A percentile compares a stretch with the other conserved stretches of the same genome.
Evolutionary conservation across 2,888 invertebrate species (phyloP).

Genomic region (Drepana falcataria): DNA sequence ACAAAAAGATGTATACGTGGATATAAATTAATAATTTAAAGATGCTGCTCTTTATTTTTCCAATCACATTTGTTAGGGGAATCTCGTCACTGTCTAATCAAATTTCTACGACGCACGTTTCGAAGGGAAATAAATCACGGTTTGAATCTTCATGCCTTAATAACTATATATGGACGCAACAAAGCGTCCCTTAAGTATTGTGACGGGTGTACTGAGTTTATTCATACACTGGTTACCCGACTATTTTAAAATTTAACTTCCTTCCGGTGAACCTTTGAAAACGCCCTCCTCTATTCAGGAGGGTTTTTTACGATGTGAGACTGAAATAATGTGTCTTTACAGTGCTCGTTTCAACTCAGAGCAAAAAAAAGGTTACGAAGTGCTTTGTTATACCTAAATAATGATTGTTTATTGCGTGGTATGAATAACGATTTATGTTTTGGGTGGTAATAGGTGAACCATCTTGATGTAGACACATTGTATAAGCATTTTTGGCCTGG

Average conservation of each 20-base stretch:
- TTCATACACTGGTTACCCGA: not conserved
- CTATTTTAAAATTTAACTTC: not conserved
- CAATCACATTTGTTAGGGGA: no score
- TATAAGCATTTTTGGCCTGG: not conserved
- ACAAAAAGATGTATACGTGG: no score
- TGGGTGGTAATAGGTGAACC: not conserved
- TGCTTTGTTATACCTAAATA: not conserved
- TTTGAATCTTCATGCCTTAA: no score
- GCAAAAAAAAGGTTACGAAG: not conserved
- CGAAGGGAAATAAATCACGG: no score
- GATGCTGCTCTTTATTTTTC: no score
- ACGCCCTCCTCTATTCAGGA: not conserved
- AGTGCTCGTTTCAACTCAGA: conserved; percentile 1
- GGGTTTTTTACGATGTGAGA: conserved; percentile 3
- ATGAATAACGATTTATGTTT: not conserved
- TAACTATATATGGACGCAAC: no score
- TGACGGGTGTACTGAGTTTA: not conserved
- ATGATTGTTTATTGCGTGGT: conserved; percentile 1
- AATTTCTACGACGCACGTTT: no score
- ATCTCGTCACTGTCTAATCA: no score
- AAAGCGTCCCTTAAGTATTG: no score
- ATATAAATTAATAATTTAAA: no score
- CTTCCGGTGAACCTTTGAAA: not conserved
- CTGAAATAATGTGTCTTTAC: conserved; percentile 1
- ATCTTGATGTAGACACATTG: not conserved